Percentiles rank a stretch among this genome's conserved stretches.
Conservation (phyloP, 2,113 vertebrate genomes). For the Miniopterus natalensis region DNA sequence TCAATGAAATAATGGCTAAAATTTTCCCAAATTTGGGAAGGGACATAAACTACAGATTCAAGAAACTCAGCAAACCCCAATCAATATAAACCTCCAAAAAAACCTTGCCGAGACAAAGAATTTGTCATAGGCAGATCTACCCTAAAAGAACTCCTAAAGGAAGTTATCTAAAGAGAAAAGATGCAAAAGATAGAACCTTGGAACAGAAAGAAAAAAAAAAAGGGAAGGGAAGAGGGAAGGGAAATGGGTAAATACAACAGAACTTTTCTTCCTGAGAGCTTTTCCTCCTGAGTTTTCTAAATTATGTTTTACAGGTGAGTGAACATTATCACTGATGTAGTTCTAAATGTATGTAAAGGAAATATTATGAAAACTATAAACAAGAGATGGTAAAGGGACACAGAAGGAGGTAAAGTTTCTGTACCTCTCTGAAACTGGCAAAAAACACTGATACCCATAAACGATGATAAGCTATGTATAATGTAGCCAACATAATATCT, state of each 20-base stretch:
- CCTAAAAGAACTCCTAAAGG: neutral
- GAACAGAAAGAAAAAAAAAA: neutral
- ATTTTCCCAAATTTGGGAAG: neutral
- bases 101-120: neutral
- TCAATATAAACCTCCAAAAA: neutral
- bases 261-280: neutral
- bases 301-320: neutral
- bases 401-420: neutral
- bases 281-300: neutral
- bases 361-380: conserved; percentile 11
- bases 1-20: neutral
- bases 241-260: neutral
- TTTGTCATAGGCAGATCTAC: neutral
- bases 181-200: neutral
- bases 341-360: neutral
- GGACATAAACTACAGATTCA: neutral
- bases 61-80: neutral
- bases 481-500: neutral
- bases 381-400: neutral
- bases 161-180: neutral
- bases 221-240: neutral
- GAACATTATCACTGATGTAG: neutral
- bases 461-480: neutral
- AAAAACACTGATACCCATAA: neutral
- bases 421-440: neutral